Evolutionary conservation across 2,888 invertebrate species (phyloP).

Genomic region (Lycocerus yunnanus): DNA sequence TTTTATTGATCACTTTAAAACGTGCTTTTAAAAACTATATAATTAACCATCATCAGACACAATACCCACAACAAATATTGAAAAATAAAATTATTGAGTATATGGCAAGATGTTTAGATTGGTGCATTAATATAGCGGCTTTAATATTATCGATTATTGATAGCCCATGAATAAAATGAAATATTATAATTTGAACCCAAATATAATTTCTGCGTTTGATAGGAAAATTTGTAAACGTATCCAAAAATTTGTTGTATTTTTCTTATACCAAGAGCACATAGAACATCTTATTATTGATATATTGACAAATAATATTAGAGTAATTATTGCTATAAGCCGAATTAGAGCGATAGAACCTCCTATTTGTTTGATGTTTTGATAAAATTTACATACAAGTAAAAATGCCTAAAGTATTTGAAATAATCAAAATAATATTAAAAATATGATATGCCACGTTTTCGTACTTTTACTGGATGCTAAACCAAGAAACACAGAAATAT

Average conservation of each 20-base stretch:
- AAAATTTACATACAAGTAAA: background rate
- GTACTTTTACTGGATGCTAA: too few species aligned
- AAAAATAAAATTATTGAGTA: background rate
- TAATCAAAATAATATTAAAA: too few species aligned
- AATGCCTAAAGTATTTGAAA: too few species aligned
- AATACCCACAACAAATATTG: background rate
- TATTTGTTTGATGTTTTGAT: background rate
- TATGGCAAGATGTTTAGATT: background rate
- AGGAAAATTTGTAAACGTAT: background rate
- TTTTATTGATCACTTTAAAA: background rate
- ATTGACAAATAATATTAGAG: background rate
- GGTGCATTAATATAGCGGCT: background rate
- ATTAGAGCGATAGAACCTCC: background rate
- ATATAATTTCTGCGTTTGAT: background rate
- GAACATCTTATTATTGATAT: background rate
- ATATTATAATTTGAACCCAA: background rate
- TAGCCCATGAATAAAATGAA: background rate
- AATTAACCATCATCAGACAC: background rate
- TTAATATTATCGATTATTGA: background rate
- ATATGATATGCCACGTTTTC: too few species aligned
- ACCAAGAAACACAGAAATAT: too few species aligned
- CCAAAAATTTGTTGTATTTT: background rate
- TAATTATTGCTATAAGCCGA: background rate
- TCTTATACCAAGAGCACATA: background rate
- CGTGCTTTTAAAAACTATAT: background rate